phyloP scores from a whole-genome alignment of 2,888 invertebrate species.

The Hydrotaea diabolus region DNA sequence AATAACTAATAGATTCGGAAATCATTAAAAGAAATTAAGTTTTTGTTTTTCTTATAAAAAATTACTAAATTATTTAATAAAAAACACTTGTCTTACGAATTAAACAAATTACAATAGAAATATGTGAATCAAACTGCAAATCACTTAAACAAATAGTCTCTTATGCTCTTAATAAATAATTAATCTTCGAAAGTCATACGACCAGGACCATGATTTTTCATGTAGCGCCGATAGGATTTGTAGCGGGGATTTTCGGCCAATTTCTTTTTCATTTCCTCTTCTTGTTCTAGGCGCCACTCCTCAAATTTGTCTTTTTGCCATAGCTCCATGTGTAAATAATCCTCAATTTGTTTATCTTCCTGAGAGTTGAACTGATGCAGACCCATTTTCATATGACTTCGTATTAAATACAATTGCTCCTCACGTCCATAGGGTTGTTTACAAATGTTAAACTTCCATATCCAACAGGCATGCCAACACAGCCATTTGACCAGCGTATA shows the following conservation, averaged over 20 bases:
- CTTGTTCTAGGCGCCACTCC: conserved; percentile 90
- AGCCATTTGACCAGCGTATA: conserved; percentile 87
- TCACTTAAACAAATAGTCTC: conserved; percentile 22
- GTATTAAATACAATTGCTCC: conserved; percentile 92
- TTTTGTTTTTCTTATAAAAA: conserved; percentile 18
- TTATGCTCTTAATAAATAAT: conserved; percentile 35
- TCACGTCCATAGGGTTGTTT: conserved; percentile 90
- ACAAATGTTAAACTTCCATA: conserved; percentile 89
- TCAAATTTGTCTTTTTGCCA: conserved; percentile 92
- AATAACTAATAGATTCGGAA: no score
- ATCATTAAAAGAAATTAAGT: no score
- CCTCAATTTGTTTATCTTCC: conserved; percentile 88
- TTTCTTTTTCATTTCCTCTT: conserved; percentile 91
- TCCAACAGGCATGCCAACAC: conserved; percentile 90
- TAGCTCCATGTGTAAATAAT: conserved; percentile 87
- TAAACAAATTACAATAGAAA: conserved; percentile 23
- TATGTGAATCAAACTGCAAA: neutral
- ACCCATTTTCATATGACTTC: conserved; percentile 88
- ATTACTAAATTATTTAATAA: conserved; percentile 32
- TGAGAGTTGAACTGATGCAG: conserved; percentile 87
- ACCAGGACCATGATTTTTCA: conserved; percentile 94
- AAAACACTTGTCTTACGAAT: conserved; percentile 16
- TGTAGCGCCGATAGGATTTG: conserved; percentile 93
- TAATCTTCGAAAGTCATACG: conserved; percentile 95
- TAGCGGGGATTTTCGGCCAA: conserved; percentile 92